These are phyloP conservation scores for Euura lappo DNA, from an alignment of 1,140 invertebrate genomes.

Conservation along the genomic window DNA sequence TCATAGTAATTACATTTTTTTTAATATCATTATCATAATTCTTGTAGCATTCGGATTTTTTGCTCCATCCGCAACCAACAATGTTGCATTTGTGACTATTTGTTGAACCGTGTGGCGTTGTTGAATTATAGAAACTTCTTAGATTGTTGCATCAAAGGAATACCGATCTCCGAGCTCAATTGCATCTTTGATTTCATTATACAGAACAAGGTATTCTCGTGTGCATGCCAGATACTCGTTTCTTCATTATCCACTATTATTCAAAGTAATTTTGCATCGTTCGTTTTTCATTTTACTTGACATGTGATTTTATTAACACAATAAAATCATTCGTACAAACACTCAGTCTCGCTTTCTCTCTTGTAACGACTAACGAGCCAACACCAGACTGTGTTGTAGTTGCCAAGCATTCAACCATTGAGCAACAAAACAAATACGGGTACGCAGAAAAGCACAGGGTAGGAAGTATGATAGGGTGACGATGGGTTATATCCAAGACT, in stretches of 20 bases:
- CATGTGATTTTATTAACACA: not conserved
- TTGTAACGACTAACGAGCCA: conserved; percentile 3
- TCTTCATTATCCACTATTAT: not conserved
- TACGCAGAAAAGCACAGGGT: not conserved
- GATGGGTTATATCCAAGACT: not conserved
- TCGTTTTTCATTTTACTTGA: not conserved
- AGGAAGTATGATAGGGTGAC: not conserved
- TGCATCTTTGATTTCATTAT: not conserved
- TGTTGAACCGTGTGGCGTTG: not conserved
- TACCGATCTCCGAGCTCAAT: not conserved
- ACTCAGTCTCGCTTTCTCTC: conserved; percentile 6
- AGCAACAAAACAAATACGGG: not conserved
- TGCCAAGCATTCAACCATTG: not conserved
- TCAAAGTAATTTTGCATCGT: not conserved
- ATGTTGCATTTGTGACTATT: not conserved
- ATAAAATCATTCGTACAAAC: conserved; percentile 2
- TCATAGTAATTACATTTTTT: not conserved
- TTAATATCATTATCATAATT: not conserved
- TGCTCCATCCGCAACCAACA: not conserved
- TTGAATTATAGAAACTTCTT: not conserved
- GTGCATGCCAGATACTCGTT: not conserved
- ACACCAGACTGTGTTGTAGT: not conserved
- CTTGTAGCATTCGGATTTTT: not conserved
- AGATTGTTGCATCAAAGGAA: not conserved
- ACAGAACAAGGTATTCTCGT: not conserved